A percentile compares a stretch with the other conserved stretches of the same genome.
Evolutionary conservation across 2,888 invertebrate species (phyloP).

Genomic region (Neoitamus cyanurus): DNA sequence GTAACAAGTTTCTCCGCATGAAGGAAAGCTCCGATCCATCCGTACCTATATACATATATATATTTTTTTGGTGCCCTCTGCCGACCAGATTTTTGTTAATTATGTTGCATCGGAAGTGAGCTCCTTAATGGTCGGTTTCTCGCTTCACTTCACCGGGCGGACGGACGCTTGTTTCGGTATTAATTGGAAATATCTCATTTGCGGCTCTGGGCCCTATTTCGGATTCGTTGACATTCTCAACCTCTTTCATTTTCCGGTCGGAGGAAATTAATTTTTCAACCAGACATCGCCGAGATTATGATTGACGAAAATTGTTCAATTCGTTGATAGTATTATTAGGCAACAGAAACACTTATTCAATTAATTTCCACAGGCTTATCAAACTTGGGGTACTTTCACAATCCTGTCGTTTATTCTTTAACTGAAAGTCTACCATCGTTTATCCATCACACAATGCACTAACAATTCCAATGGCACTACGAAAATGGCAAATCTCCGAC

Average conservation of each 20-base stretch:
- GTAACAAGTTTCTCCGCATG: slow-evolving; percentile 24
- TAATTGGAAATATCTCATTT: background rate
- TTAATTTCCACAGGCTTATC: too few species aligned
- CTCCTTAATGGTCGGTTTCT: slow-evolving; percentile 12
- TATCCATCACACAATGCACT: too few species aligned
- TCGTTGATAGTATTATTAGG: background rate
- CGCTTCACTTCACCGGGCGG: background rate
- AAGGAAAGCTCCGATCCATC: background rate
- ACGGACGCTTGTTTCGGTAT: background rate
- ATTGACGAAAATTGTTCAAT: background rate
- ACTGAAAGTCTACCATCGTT: too few species aligned
- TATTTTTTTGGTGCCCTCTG: background rate
- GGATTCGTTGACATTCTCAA: background rate
- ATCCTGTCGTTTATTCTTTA: too few species aligned
- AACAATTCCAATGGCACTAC: too few species aligned
- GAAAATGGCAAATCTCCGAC: too few species aligned
- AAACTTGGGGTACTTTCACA: too few species aligned
- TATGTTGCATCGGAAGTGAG: slow-evolving; percentile 18
- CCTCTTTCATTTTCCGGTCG: background rate
- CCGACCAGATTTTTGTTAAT: background rate
- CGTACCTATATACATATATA: background rate
- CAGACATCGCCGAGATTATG: background rate
- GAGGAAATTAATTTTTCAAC: background rate
- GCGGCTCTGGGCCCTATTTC: background rate
- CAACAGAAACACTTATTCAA: background rate